A percentile compares a stretch with the other conserved stretches of the same genome.
phyloP scores from a whole-genome alignment of 2,797 vertebrate species.

The Buceros bicornis region DNA sequence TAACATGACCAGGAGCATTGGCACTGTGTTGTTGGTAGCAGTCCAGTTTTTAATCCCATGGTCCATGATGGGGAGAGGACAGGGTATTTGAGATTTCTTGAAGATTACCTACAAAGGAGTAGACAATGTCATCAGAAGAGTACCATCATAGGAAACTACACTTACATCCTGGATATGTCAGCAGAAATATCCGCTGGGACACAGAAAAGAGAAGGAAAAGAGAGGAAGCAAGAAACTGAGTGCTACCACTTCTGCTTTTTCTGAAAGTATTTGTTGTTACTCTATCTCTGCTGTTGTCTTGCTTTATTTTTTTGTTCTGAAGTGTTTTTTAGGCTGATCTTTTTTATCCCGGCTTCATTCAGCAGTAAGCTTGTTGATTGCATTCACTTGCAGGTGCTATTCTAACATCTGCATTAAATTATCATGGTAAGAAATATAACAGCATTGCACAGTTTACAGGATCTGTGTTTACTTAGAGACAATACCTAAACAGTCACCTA shows the following conservation, averaged over 20 bases:
- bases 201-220: neutral
- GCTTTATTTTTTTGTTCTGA: neutral
- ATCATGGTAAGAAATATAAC: neutral
- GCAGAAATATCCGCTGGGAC: neutral
- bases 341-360: neutral
- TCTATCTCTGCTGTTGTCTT: neutral
- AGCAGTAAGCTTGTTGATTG: neutral
- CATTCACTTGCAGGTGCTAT: neutral
- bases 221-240: neutral
- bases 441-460: neutral
- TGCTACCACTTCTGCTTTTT: neutral
- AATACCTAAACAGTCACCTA: conserved; percentile 75
- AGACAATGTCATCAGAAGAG: neutral
- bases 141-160: neutral
- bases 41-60: conserved; percentile 84
- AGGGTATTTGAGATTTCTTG: conserved; percentile 94
- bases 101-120: conserved; percentile 88
- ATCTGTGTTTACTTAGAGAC: conserved; percentile 1
- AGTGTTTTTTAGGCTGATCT: neutral
- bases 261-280: neutral
- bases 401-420: neutral
- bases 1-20: conserved; percentile 73
- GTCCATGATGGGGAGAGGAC: conserved; percentile 88
- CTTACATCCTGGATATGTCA: neutral
- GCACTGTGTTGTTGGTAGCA: conserved; percentile 82